Evolutionary conservation across 1,140 invertebrate genomes (phyloP).

Genomic region (Batillaria attramentaria): DNA sequence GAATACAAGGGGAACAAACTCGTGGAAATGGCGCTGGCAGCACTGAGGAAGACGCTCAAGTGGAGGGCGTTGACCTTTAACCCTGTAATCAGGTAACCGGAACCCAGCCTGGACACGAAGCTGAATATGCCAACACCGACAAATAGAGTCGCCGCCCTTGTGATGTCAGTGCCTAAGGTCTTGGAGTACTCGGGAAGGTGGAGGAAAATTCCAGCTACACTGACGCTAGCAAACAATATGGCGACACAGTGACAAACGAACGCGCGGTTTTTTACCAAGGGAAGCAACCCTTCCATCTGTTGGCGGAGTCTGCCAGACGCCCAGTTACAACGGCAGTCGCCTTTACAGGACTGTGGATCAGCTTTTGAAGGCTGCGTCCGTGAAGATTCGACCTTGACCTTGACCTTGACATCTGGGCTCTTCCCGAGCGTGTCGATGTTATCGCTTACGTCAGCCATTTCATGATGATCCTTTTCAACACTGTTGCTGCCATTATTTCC

Average conservation of each 20-base stretch:
- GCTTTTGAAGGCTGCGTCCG: too few relatives aligned
- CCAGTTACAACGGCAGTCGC: too few relatives aligned
- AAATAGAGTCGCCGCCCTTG: neutral
- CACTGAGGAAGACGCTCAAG: constrained; percentile 1
- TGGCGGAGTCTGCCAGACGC: too few relatives aligned
- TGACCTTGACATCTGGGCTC: too few relatives aligned
- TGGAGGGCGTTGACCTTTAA: neutral
- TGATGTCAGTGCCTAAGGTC: neutral
- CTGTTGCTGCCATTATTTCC: too few relatives aligned
- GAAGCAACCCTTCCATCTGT: neutral
- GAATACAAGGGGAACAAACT: constrained; percentile 18
- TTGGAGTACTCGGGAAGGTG: constrained; percentile 4
- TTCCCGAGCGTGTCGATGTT: too few relatives aligned
- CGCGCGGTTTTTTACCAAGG: neutral
- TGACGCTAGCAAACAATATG: neutral
- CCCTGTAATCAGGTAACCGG: neutral
- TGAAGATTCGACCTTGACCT: too few relatives aligned
- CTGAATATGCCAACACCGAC: constrained; percentile 5
- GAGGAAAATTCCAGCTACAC: neutral
- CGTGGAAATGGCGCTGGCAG: neutral
- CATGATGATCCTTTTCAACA: too few relatives aligned
- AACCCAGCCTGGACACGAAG: constrained; percentile 12
- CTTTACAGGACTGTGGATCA: too few relatives aligned
- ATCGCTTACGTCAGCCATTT: too few relatives aligned
- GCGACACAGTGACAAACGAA: neutral